A percentile compares a stretch with the other conserved stretches of the same genome.
Evolutionary conservation across 2,113 vertebrate species (phyloP).

Genomic region (Chionomys nivalis): DNA sequence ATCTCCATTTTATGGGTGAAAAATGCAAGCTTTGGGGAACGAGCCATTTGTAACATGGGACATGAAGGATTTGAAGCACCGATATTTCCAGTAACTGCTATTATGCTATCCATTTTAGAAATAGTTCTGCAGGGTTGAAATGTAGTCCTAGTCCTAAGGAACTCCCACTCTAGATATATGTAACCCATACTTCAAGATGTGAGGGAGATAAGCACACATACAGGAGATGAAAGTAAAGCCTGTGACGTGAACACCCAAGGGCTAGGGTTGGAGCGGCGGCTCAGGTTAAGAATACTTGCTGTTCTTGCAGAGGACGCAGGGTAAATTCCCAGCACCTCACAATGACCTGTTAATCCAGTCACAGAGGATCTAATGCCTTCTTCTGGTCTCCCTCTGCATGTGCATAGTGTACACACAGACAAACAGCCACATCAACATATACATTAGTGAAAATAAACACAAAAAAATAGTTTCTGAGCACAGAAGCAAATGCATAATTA

Average conservation of each 20-base stretch:
- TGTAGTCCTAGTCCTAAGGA: background rate
- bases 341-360: background rate
- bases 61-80: background rate
- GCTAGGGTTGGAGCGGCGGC: background rate
- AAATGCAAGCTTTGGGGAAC: background rate
- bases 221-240: background rate
- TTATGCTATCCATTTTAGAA: background rate
- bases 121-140: background rate
- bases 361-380: background rate
- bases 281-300: background rate
- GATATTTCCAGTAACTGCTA: background rate
- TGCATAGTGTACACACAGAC: background rate
- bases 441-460: background rate
- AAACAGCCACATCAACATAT: background rate
- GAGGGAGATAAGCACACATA: background rate
- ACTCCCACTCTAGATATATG: background rate
- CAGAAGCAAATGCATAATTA: slow-evolving; percentile 21
- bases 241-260: background rate
- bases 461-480: slow-evolving; percentile 11
- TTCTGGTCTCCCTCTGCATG: background rate
- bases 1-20: slow-evolving; percentile 12
- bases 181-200: background rate
- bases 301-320: background rate
- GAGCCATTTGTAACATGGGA: background rate
- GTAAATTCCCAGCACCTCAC: background rate